Percentiles rank a stretch among this genome's conserved stretches.
These are phyloP conservation scores for Morelia viridis DNA, from an alignment of 2,797 vertebrate genomes.

Conservation along the genomic window DNA sequence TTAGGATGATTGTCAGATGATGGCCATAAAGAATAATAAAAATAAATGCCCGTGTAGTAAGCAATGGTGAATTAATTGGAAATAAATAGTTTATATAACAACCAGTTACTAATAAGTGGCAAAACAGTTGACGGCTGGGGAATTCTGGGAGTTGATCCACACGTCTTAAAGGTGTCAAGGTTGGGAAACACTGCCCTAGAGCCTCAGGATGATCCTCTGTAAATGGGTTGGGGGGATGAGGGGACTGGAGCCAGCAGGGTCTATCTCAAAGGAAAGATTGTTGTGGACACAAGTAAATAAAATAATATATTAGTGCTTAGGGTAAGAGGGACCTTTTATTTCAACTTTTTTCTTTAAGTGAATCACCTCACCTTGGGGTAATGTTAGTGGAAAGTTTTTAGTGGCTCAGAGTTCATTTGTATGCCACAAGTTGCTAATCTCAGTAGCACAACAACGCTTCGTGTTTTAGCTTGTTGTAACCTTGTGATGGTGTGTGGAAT, in stretches of 20 bases:
- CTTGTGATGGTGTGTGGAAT: neutral
- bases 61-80: neutral
- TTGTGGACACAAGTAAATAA: neutral
- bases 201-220: neutral
- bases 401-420: neutral
- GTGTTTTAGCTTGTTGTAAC: neutral
- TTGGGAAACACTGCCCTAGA: neutral
- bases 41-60: neutral
- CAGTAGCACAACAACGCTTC: neutral
- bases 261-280: neutral
- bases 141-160: neutral
- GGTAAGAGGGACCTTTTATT: neutral
- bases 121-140: neutral
- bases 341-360: neutral
- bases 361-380: neutral
- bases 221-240: neutral
- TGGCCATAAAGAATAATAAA: neutral
- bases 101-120: neutral
- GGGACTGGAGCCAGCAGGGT: neutral
- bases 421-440: neutral
- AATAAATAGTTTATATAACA: neutral
- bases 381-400: neutral
- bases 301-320: neutral
- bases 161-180: neutral
- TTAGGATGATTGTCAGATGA: neutral